A percentile compares a stretch with the other conserved stretches of the same genome.
Evolutionary conservation across 2,797 vertebrate genomes (phyloP).

Genomic region (Otus scops): DNA sequence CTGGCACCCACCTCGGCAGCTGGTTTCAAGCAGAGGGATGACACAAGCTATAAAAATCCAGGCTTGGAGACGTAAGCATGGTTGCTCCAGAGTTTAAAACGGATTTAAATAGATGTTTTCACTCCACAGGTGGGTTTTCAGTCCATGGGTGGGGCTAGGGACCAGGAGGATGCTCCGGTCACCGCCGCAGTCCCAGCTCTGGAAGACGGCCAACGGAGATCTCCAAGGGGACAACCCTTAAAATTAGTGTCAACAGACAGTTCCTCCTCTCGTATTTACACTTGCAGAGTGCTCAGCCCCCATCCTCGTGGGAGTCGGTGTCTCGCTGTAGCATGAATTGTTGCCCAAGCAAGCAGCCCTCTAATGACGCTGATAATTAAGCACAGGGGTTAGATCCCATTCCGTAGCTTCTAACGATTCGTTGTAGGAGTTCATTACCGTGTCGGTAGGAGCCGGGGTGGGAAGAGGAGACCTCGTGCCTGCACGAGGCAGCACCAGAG

Average conservation of each 20-base stretch:
- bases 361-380: not conserved
- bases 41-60: not conserved
- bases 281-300: not conserved
- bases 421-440: not conserved
- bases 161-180: not conserved
- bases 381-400: not conserved
- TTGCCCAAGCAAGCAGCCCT: not conserved
- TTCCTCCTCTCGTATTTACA: not conserved
- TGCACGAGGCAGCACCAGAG: not conserved
- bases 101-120: not conserved
- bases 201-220: not conserved
- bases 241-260: not conserved
- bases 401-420: rapidly evolving
- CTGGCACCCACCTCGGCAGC: not conserved
- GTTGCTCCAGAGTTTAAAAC: not conserved
- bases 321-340: not conserved
- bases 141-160: not conserved
- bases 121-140: not conserved
- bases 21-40: not conserved
- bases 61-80: rapidly evolving
- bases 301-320: rapidly evolving
- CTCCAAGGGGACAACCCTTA: not conserved
- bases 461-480: not conserved
- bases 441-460: not conserved
- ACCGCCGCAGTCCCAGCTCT: not conserved